Evolutionary conservation across 2,888 invertebrate genomes (phyloP).

Genomic region (Anthophora plumipes): DNA sequence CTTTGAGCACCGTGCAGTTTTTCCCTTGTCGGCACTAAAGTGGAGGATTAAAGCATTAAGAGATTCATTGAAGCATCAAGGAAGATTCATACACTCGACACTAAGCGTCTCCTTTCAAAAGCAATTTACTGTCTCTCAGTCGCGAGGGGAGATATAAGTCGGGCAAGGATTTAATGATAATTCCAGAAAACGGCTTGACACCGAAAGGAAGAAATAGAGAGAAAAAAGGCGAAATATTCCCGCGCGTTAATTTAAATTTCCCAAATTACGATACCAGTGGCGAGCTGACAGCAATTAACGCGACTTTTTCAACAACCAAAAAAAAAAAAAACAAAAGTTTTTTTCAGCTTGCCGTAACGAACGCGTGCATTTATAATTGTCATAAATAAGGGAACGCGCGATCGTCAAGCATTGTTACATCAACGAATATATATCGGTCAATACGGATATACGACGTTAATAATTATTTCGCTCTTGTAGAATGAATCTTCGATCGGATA

Average conservation of each 20-base stretch:
- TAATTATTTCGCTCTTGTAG: background rate
- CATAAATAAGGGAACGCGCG: background rate
- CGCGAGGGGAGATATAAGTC: slow-evolving; percentile 9
- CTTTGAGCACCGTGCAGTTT: background rate
- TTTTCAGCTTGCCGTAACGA: background rate
- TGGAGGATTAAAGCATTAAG: slow-evolving; percentile 18
- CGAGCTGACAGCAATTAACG: slow-evolving; percentile 12
- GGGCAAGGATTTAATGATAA: slow-evolving; percentile 36
- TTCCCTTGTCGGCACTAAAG: background rate
- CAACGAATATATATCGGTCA: slow-evolving; percentile 4
- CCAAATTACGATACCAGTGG: background rate
- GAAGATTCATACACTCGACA: slow-evolving; percentile 30
- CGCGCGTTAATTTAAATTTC: slow-evolving; percentile 26
- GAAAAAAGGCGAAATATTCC: too few relatives aligned
- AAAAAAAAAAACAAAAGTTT: too few relatives aligned
- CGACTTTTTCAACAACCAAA: slow-evolving; percentile 5
- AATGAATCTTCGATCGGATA: background rate
- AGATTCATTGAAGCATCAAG: slow-evolving; percentile 28
- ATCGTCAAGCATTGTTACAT: background rate
- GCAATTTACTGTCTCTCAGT: slow-evolving; percentile 30
- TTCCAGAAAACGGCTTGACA: slow-evolving; percentile 14
- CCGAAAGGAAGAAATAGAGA: too few relatives aligned
- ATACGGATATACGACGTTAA: background rate
- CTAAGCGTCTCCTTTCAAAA: slow-evolving; percentile 29
- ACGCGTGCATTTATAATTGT: slow-evolving; percentile 5